Evolutionary conservation across 2,888 invertebrate genomes (phyloP).

Genomic region (Choreutis nemorana): DNA sequence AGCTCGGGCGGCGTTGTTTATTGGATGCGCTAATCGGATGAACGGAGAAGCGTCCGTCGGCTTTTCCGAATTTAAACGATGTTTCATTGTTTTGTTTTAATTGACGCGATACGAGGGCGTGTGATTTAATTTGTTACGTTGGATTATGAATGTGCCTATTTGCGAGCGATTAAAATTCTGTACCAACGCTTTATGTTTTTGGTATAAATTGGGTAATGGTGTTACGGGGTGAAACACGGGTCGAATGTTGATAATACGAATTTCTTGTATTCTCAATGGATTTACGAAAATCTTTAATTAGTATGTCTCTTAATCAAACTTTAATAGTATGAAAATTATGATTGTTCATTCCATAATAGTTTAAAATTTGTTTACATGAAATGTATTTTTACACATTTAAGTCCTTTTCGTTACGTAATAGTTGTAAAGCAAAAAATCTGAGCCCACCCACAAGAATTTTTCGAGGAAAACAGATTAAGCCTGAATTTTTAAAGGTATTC

Average conservation of each 20-base stretch:
- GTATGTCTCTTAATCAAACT: too few relatives aligned
- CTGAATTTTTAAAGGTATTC: too few relatives aligned
- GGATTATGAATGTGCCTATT: background rate
- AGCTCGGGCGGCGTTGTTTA: conserved; percentile 32
- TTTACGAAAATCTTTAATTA: too few relatives aligned
- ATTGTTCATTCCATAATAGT: too few relatives aligned
- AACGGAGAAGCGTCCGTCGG: conserved; percentile 25
- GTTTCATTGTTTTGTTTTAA: conserved; percentile 25
- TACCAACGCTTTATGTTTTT: too few relatives aligned
- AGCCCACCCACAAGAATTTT: too few relatives aligned
- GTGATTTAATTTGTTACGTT: background rate
- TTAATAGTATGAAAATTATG: too few relatives aligned
- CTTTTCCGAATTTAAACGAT: conserved; percentile 20
- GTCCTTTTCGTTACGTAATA: too few relatives aligned
- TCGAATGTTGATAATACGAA: background rate
- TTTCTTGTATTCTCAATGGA: background rate
- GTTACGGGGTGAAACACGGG: background rate
- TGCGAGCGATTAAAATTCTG: background rate
- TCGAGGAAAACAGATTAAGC: too few relatives aligned
- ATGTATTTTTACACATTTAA: too few relatives aligned
- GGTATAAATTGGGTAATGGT: background rate
- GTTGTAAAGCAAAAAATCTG: too few relatives aligned
- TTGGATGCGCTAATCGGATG: conserved; percentile 46
- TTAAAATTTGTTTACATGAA: too few relatives aligned
- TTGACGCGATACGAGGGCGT: conserved; percentile 16